phyloP scores from a whole-genome alignment of 2,797 vertebrate species.

The Helarctos malayanus region DNA sequence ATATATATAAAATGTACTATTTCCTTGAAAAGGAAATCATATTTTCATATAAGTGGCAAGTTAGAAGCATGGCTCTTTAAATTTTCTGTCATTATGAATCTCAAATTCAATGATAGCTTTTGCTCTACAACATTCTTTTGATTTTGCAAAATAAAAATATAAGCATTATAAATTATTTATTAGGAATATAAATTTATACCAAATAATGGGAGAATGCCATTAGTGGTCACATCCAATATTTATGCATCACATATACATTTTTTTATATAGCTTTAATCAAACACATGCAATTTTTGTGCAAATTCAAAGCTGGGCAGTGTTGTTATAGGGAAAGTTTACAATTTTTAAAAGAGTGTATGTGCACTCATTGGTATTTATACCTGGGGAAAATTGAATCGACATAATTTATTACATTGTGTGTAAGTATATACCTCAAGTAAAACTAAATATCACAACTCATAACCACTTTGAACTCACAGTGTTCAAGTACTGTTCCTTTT shows the following conservation, averaged over 20 bases:
- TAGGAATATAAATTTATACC: not conserved
- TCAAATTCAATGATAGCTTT: not conserved
- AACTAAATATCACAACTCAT: not conserved
- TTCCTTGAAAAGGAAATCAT: slow-evolving; percentile 31
- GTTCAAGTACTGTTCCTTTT: not conserved
- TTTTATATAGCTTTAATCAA: not conserved
- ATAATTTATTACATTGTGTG: not conserved
- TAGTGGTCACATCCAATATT: not conserved
- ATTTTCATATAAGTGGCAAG: not conserved
- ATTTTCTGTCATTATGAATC: not conserved
- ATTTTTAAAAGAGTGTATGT: not conserved
- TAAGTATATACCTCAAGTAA: not conserved
- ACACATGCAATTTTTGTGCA: not conserved
- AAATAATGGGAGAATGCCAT: not conserved
- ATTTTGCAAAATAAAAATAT: slow-evolving; percentile 29
- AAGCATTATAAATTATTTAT: slow-evolving; percentile 9
- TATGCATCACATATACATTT: not conserved
- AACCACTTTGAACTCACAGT: not conserved
- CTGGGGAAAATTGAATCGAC: not conserved
- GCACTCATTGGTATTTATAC: not conserved
- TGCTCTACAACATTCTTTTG: not conserved
- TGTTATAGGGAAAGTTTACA: not conserved
- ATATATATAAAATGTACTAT: not conserved
- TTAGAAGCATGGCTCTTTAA: not conserved
- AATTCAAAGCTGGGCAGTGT: not conserved